Base-by-base conservation (phyloP, 2,113 vertebrate species). In the Chloebia gouldiae region DNA sequence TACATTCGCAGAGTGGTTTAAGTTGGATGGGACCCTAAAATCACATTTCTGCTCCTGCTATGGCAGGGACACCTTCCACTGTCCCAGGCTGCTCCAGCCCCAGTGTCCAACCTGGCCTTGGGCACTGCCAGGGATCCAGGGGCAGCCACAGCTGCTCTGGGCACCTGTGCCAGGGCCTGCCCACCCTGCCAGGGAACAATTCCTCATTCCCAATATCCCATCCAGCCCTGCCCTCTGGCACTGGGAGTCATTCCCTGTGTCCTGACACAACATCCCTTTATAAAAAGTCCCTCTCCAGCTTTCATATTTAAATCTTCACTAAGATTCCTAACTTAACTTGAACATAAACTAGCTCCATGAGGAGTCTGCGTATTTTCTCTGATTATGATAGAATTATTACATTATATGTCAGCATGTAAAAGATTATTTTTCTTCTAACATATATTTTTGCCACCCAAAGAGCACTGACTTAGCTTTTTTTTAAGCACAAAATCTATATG, bases 401-500 rank as follows among this genome's bases (percentile, higher is more conserved):
- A 64, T 94, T 92, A 45, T 45, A 61, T 85, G 76, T 84, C 91
- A 92, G 42, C 57, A 54, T 49, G 44, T 86, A 86, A 73, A 92
- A 90, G 45, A 86, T 51, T 91, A 30, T 89, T 95, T 94, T 93
- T 76, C 71, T 87, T 87, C 53, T 85, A 78, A 59, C 50, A 75
- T 56, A 82, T 86, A 77, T 86, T 96, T 95, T 96, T 84, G 10
- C 25, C 61, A 70, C 88, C 61, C 56, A 66, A 85, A 92, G 87
- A 92, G 59, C 56, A 87, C 90, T 86, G 90, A 88, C 94, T 95
- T 96, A 95, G 59, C 77, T 95, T 95, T 95, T 91, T 90, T 70
- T 92, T 71, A 33, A 95, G 49, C 86, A 97, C 66, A 93, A 96
- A 95, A 97, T 97, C 95, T 78, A 93, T 97, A 78, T 9, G 8